Percentiles rank a stretch among this genome's conserved stretches.
Evolutionary conservation across 2,113 vertebrate species (phyloP).

Genomic region (Dicentrarchus labrax): DNA sequence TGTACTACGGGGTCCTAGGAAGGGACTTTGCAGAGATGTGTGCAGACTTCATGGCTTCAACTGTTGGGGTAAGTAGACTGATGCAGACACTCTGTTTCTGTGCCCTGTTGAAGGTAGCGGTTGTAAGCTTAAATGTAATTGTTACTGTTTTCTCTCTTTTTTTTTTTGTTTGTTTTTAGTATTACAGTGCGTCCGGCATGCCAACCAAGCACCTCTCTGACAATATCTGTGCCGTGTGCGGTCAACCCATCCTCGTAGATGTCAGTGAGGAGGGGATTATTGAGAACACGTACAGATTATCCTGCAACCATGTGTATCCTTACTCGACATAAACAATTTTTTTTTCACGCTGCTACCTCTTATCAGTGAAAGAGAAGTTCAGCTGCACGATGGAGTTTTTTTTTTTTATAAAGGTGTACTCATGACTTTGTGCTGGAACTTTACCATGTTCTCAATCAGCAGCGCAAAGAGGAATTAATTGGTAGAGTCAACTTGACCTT

Average conservation of each 20-base stretch:
- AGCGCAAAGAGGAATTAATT: constrained; percentile 52
- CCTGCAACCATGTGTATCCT: constrained; percentile 99
- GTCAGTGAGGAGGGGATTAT: constrained; percentile 98
- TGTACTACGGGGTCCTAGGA: constrained; percentile 97
- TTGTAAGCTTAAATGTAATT: neutral
- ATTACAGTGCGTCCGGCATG: constrained; percentile 97
- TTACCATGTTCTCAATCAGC: neutral
- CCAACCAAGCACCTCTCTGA: constrained; percentile 98
- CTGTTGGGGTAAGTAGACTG: constrained; percentile 90
- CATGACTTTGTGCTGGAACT: neutral
- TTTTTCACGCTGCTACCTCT: neutral
- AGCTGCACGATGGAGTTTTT: neutral
- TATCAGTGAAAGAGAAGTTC: constrained; percentile 35
- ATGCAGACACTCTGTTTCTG: neutral
- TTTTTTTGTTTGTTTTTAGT: constrained; percentile 77
- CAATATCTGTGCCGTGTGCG: constrained; percentile 96
- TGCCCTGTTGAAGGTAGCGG: neutral
- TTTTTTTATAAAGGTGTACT: neutral
- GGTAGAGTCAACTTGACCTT: constrained; percentile 47
- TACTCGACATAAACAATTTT: neutral
- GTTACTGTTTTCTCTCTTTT: neutral
- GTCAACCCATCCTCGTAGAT: constrained; percentile 96
- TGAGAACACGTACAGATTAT: constrained; percentile 97
- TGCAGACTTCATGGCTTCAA: constrained; percentile 99
- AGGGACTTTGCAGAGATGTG: constrained; percentile 99